phyloP scores from a whole-genome alignment of 2,888 invertebrate species.

The Xylota sylvarum region DNA sequence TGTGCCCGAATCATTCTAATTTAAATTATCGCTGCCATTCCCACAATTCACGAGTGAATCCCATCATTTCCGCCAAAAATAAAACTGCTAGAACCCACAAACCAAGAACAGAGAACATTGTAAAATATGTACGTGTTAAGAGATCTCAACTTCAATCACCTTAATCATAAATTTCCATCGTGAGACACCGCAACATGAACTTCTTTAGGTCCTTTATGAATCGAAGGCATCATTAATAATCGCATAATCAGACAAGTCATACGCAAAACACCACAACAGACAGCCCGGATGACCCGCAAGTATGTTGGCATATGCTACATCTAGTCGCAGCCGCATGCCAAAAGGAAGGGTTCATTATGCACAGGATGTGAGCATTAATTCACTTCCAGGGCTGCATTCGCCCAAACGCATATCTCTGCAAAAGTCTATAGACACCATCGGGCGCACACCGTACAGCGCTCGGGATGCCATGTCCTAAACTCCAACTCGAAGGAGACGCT shows the following conservation, averaged over 20 bases:
- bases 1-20: not conserved
- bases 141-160: slow-evolving; percentile 79
- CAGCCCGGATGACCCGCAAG: slow-evolving; percentile 67
- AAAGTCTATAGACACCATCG: slow-evolving; percentile 28
- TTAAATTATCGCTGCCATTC: slow-evolving; percentile 12
- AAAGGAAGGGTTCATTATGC: slow-evolving; percentile 73
- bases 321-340: slow-evolving; percentile 52
- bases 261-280: slow-evolving; percentile 75
- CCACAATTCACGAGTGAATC: slow-evolving; percentile 8
- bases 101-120: slow-evolving; percentile 35
- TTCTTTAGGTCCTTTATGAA: slow-evolving; percentile 74
- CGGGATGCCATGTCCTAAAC: slow-evolving; percentile 37
- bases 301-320: slow-evolving; percentile 66
- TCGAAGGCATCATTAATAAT: slow-evolving; percentile 79
- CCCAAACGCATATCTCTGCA: slow-evolving; percentile 43
- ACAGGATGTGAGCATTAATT: slow-evolving; percentile 77
- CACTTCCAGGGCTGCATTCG: slow-evolving; percentile 69
- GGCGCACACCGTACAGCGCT: slow-evolving; percentile 46
- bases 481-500: slow-evolving; percentile 54
- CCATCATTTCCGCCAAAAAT: slow-evolving; percentile 31
- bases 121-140: slow-evolving; percentile 70
- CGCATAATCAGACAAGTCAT: slow-evolving; percentile 79
- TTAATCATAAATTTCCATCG: slow-evolving; percentile 78
- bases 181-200: slow-evolving; percentile 78
- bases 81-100: slow-evolving; percentile 36